Conservation (phyloP, 2,113 vertebrate genomes). For the Enhydra lutris region DNA sequence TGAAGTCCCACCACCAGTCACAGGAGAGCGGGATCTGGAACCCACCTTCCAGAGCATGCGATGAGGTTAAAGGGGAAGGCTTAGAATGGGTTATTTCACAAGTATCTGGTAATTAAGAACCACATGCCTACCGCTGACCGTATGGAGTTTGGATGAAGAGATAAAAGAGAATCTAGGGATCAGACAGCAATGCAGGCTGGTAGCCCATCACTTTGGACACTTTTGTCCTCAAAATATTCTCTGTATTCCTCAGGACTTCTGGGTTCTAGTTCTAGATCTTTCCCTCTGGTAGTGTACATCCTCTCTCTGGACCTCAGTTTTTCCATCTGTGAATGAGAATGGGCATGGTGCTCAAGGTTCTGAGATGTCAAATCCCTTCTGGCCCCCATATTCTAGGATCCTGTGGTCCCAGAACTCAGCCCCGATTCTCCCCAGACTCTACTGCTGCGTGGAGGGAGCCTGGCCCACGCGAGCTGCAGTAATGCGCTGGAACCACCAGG, state of each 20-base stretch:
- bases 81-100: not conserved
- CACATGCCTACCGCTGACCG: not conserved
- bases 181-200: not conserved
- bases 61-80: not conserved
- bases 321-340: not conserved
- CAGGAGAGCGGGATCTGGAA: not conserved
- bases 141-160: not conserved
- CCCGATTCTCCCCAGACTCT: not conserved
- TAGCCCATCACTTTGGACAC: not conserved
- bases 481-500: not conserved
- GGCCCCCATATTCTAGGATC: not conserved
- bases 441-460: not conserved
- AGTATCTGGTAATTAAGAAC: not conserved
- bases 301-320: not conserved
- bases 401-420: not conserved
- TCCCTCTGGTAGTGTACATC: not conserved
- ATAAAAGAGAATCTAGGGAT: not conserved
- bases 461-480: not conserved
- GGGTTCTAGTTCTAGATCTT: not conserved
- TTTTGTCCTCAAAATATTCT: not conserved
- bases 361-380: slow-evolving; percentile 3
- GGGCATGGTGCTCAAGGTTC: not conserved
- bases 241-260: not conserved
- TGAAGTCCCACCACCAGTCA: not conserved
- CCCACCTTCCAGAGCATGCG: not conserved